Percentiles rank a stretch among this genome's conserved stretches.
These are phyloP conservation scores for Brachyrhaphis roseni DNA, from an alignment of 2,797 vertebrate genomes.

Conservation along the genomic window DNA sequence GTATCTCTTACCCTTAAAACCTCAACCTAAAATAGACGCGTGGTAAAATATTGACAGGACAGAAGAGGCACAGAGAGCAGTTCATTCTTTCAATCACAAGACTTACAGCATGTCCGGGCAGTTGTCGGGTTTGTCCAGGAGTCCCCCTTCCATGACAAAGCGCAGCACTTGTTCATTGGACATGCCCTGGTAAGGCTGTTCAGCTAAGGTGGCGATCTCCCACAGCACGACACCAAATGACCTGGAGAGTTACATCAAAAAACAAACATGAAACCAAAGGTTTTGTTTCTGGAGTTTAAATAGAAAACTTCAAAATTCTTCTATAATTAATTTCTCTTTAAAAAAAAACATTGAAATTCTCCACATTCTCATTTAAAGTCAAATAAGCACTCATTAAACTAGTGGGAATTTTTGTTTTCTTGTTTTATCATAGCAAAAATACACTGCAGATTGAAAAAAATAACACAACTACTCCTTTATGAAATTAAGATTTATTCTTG, in stretches of 20 bases:
- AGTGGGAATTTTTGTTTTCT: background rate
- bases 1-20: slow-evolving; percentile 49
- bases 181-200: slow-evolving; percentile 98
- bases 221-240: slow-evolving; percentile 96
- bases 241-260: slow-evolving; percentile 62
- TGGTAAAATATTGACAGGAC: slow-evolving; percentile 36
- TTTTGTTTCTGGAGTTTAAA: background rate
- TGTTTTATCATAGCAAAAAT: background rate
- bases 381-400: background rate
- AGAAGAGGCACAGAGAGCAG: slow-evolving; percentile 32
- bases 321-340: background rate
- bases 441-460: background rate
- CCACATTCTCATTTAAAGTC: background rate
- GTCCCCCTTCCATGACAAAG: slow-evolving; percentile 98
- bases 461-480: background rate
- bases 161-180: slow-evolving; percentile 99
- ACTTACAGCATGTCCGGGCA: slow-evolving; percentile 98
- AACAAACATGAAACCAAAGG: background rate
- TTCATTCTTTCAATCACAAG: slow-evolving; percentile 19
- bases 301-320: background rate
- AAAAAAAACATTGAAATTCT: background rate
- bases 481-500: background rate
- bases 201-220: slow-evolving; percentile 95
- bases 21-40: slow-evolving; percentile 64
- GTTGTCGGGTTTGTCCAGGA: slow-evolving; percentile 97